Percentiles rank a stretch among this genome's conserved stretches.
Evolutionary conservation across 2,113 vertebrate genomes (phyloP).

Genomic region (Xenopus laevis): DNA sequence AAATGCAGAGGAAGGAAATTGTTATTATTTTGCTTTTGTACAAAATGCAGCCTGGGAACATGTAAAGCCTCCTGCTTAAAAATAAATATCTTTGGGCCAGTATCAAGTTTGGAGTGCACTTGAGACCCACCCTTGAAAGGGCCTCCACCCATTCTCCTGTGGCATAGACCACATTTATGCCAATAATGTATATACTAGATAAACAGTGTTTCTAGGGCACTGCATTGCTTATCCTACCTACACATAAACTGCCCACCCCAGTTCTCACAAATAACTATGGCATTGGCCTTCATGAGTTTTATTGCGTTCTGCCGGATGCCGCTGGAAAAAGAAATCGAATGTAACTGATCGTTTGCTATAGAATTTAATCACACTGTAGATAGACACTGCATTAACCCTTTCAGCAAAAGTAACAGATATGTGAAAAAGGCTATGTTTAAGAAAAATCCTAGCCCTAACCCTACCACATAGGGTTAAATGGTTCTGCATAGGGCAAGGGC

Average conservation of each 20-base stretch:
- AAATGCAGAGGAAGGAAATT: slow-evolving; percentile 35
- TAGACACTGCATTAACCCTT: too few relatives aligned
- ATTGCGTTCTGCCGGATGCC: not conserved
- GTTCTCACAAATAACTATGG: not conserved
- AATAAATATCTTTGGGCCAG: slow-evolving; percentile 10
- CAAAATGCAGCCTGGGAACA: slow-evolving; percentile 5
- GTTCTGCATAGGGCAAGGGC: not conserved
- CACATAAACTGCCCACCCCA: not conserved
- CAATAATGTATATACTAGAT: too few relatives aligned
- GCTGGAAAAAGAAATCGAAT: not conserved
- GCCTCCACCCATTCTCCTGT: not conserved
- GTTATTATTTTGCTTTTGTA: slow-evolving; percentile 29
- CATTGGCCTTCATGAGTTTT: not conserved
- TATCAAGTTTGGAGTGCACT: slow-evolving; percentile 15
- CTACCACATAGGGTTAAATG: too few relatives aligned
- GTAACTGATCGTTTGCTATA: not conserved
- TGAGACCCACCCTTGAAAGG: slow-evolving; percentile 14
- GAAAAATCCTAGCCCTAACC: too few relatives aligned
- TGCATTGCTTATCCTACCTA: not conserved
- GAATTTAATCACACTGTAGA: not conserved
- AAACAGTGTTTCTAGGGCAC: not conserved
- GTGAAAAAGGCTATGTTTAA: too few relatives aligned
- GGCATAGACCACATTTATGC: too few relatives aligned
- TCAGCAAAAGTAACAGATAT: too few relatives aligned
- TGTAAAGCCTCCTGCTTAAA: not conserved